Base-by-base conservation (phyloP, 1,140 invertebrate genomes). In the Teleopsis dalmanni region DNA sequence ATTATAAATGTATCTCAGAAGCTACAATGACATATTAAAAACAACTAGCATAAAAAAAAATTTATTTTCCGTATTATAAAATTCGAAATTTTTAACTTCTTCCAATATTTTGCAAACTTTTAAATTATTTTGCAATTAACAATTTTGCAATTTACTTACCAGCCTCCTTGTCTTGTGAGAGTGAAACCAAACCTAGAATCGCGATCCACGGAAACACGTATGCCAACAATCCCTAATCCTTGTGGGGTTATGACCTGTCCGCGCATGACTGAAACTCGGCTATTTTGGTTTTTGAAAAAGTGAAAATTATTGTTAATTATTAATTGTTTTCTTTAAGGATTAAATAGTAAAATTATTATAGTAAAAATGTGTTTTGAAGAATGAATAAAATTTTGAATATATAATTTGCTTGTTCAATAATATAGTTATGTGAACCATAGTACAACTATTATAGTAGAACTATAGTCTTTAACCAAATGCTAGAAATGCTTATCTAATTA, bases 191-290 rank as follows among this genome's bases (percentile, higher is more conserved):
- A 91, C 51, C 87, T 78, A n/a, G 90, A 86, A 68, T 96, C 90
- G 51, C 84, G 81, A 70, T 92, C 90, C 47, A 98, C 90, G 35
- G 88, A 91, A n/a, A 99, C 94, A 54, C 95, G 79, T 58, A 98
- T 94, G 58, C 95, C 95, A 64, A 94, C 87, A 71, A 99, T 87
- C 48, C 95, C 92, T 46, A 94, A 83, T 54, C 92, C 92, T 75
- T 95, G 88, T 47, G 85, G 82, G 37, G 91, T 91, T 47, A 96
- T 81, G 52, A 98, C 93, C 74, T 91, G 88, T 51, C 96, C 96
- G 63, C 96, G 82, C 80, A 99, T 95, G 60, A 99, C 94, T 58
- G 95, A 95, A 58, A 96, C 94, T 72, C 95, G 91, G 76, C 95
- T 98, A 79, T 69, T 23, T n/a, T n/a, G n/a, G n/a, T n/a, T n/a